Evolutionary conservation across 2,113 vertebrate genomes (phyloP).

Genomic region (Blennius ocellaris): DNA sequence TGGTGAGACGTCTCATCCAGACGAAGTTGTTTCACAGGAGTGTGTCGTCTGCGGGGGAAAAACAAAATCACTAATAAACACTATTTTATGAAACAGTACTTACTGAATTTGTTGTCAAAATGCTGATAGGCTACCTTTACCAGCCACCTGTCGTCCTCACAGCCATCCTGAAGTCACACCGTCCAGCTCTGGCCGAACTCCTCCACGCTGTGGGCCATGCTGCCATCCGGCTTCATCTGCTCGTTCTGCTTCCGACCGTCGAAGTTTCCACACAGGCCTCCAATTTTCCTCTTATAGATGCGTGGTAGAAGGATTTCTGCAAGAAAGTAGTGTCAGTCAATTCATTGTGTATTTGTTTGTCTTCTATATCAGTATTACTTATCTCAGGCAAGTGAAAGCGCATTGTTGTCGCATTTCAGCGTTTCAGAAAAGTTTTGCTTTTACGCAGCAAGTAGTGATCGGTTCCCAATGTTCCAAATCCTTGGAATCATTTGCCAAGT

Average conservation of each 20-base stretch:
- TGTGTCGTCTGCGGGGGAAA: no score
- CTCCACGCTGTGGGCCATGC: slow-evolving; percentile 61
- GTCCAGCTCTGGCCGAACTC: slow-evolving; percentile 88
- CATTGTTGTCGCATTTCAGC: no score
- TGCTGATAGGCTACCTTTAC: neutral
- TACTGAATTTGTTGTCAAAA: neutral
- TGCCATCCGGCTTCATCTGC: slow-evolving; percentile 80
- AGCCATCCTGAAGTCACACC: slow-evolving; percentile 52
- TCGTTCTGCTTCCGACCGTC: slow-evolving; percentile 82
- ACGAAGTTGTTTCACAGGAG: no score
- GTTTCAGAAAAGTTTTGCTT: no score
- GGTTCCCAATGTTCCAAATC: no score
- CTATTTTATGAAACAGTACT: neutral
- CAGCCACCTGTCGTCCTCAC: neutral
- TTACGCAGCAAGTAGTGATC: no score
- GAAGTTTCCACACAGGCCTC: slow-evolving; percentile 88
- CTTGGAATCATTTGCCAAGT: no score
- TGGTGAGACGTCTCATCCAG: no score
- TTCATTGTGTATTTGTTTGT: neutral
- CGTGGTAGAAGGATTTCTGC: slow-evolving; percentile 84
- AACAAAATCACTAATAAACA: slow-evolving; percentile 1
- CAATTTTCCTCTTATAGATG: slow-evolving; percentile 78
- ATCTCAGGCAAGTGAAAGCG: no score
- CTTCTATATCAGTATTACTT: no score
- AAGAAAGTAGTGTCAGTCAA: neutral